Percentiles rank a stretch among this genome's conserved stretches.
These are phyloP conservation scores for Cygnus buccinator DNA, from an alignment of 2,113 vertebrate genomes.

Conservation along the genomic window DNA sequence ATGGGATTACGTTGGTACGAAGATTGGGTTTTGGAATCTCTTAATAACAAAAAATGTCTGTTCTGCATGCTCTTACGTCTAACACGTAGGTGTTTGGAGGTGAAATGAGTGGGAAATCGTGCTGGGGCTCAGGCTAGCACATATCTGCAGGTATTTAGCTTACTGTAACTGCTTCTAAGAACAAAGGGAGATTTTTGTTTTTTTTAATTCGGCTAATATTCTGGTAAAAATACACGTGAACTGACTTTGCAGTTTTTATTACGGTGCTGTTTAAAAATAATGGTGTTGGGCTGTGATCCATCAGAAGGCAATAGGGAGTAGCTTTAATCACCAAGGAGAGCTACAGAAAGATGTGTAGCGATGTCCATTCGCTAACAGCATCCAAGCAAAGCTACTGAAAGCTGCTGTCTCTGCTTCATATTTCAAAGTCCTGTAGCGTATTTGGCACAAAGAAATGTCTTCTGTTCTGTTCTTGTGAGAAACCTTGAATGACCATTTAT, in stretches of 20 bases:
- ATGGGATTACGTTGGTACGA: not conserved
- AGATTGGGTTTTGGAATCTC: not conserved
- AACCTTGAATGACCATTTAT: not conserved
- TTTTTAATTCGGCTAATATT: not conserved
- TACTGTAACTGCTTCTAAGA: not conserved
- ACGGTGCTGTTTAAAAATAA: not conserved
- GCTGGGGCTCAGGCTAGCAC: not conserved
- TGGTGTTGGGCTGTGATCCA: accelerated
- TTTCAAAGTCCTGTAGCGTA: not conserved
- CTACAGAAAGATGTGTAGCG: not conserved
- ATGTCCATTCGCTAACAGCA: not conserved
- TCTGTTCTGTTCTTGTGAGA: not conserved
- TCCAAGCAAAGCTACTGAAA: not conserved
- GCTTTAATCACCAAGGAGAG: not conserved
- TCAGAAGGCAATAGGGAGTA: not conserved
- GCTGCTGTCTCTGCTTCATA: not conserved
- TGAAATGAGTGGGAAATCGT: accelerated
- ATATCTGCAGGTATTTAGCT: not conserved
- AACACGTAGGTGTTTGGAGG: not conserved
- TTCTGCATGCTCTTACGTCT: not conserved
- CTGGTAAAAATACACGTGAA: not conserved
- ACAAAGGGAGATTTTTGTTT: not conserved
- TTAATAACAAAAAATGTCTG: not conserved
- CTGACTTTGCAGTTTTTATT: not conserved
- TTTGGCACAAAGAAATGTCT: not conserved